These are phyloP conservation scores for Masnerella sp. DNA, from an alignment of 2,888 invertebrate genomes.

Conservation along the genomic window DNA sequence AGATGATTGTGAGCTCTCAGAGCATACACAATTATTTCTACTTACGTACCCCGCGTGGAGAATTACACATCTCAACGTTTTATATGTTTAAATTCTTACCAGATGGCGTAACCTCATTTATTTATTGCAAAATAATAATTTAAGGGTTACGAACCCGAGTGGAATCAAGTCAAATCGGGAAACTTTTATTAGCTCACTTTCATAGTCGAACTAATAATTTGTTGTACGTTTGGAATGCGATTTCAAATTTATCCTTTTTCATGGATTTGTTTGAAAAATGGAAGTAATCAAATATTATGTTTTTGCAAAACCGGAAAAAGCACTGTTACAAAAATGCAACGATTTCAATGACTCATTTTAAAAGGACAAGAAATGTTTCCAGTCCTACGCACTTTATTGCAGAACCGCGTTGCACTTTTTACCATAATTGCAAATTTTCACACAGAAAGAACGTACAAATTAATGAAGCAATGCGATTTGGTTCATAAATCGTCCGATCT, in stretches of 20 bases:
- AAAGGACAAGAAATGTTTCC: conserved; percentile 18
- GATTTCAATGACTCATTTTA: conserved; percentile 20
- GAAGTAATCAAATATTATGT: too few species aligned
- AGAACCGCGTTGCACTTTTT: conserved; percentile 27
- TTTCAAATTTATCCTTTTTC: conserved; percentile 4
- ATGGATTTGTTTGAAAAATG: too few species aligned
- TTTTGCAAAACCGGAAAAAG: too few species aligned
- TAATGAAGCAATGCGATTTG: conserved; percentile 47
- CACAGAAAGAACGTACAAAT: conserved; percentile 40
- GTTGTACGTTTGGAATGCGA: neutral
- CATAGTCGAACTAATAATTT: neutral
- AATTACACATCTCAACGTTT: conserved; percentile 29
- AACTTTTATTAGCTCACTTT: neutral
- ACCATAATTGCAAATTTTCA: conserved; percentile 51
- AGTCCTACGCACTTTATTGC: conserved; percentile 23
- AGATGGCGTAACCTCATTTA: conserved; percentile 7
- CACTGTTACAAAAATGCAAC: neutral
- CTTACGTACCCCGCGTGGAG: conserved; percentile 25
- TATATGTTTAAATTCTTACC: conserved; percentile 25
- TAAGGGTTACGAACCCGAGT: neutral
- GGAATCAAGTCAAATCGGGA: conserved; percentile 8
- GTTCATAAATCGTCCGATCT: conserved; percentile 44
- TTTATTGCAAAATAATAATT: too few species aligned
- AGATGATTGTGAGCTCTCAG: conserved; percentile 49
- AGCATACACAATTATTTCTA: conserved; percentile 48